These are phyloP conservation scores for Anastatus disparis DNA, from an alignment of 1,140 invertebrate species.

Conservation along the genomic window DNA sequence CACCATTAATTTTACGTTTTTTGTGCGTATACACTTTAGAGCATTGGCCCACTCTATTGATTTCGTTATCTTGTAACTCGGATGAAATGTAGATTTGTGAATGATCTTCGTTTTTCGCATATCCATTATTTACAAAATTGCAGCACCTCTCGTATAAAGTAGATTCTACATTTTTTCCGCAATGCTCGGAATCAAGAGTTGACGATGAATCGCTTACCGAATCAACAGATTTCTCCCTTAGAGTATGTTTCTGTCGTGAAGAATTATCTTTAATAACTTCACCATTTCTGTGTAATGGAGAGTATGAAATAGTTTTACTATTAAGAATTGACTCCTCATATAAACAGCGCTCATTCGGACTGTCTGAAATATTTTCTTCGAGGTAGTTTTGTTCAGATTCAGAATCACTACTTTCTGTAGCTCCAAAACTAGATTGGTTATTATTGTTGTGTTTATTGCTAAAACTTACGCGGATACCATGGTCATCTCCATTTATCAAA, in stretches of 20 bases:
- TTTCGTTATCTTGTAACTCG: slow-evolving; percentile 49
- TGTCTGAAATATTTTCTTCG: slow-evolving; percentile 27
- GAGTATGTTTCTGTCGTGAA: not conserved
- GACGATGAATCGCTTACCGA: slow-evolving; percentile 27
- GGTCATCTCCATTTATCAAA: slow-evolving; percentile 27
- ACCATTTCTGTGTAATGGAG: slow-evolving; percentile 13
- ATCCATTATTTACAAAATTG: slow-evolving; percentile 52
- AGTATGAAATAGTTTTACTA: slow-evolving; percentile 5
- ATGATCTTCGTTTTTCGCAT: slow-evolving; percentile 36
- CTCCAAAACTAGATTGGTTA: not conserved
- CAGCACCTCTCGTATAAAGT: slow-evolving; percentile 56
- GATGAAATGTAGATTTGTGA: slow-evolving; percentile 35
- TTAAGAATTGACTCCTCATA: slow-evolving; percentile 24
- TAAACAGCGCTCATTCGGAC: slow-evolving; percentile 19
- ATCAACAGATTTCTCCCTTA: slow-evolving; percentile 22
- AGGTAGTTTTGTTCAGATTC: slow-evolving; percentile 35
- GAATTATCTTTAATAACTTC: slow-evolving; percentile 5
- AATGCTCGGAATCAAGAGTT: slow-evolving; percentile 20
- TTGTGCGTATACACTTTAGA: slow-evolving; percentile 61
- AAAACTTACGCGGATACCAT: slow-evolving; percentile 39
- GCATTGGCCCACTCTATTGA: slow-evolving; percentile 57
- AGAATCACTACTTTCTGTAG: slow-evolving; percentile 18
- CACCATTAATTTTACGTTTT: slow-evolving; percentile 50
- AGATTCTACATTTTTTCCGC: slow-evolving; percentile 28
- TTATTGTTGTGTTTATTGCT: slow-evolving; percentile 19